Conservation (phyloP, 2,797 vertebrate species). For the Oreortyx pictus region DNA sequence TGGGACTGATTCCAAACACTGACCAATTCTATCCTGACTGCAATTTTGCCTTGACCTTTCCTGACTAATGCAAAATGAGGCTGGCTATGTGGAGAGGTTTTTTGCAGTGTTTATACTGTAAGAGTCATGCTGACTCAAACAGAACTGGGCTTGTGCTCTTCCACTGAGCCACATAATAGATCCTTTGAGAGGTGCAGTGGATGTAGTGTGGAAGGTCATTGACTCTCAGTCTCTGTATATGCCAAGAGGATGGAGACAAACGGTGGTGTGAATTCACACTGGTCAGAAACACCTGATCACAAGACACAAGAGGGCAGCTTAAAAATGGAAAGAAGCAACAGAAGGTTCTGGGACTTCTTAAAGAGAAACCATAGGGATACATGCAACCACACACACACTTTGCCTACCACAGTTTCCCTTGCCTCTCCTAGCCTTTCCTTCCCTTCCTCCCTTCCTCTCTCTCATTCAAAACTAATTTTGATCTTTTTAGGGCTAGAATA, state of each 20-base stretch:
- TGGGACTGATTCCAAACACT: constrained; percentile 65
- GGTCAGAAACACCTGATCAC: constrained; percentile 47
- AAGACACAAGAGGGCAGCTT: constrained; percentile 29
- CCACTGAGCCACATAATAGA: constrained; percentile 63
- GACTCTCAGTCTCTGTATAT: constrained; percentile 36
- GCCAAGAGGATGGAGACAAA: constrained; percentile 37
- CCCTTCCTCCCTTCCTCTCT: too few species aligned
- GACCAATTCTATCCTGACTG: constrained; percentile 63
- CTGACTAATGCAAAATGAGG: constrained; percentile 68
- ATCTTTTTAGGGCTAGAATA: neutral
- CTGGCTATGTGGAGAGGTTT: neutral
- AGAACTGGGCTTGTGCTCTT: constrained; percentile 66
- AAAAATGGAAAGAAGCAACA: constrained; percentile 32
- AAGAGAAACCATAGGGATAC: neutral
- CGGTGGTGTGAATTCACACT: constrained; percentile 27
- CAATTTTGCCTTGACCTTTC: constrained; percentile 69
- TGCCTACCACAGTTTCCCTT: neutral
- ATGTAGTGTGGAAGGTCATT: constrained; percentile 68
- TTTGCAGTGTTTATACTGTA: constrained; percentile 59
- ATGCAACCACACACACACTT: neutral
- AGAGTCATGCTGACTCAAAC: constrained; percentile 72
- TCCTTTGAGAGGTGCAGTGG: constrained; percentile 67
- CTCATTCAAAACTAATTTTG: neutral
- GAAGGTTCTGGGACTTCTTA: neutral
- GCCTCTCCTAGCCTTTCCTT: neutral